phyloP scores from a whole-genome alignment of 2,113 vertebrate genomes.

The Tragelaphus buxtoni region DNA sequence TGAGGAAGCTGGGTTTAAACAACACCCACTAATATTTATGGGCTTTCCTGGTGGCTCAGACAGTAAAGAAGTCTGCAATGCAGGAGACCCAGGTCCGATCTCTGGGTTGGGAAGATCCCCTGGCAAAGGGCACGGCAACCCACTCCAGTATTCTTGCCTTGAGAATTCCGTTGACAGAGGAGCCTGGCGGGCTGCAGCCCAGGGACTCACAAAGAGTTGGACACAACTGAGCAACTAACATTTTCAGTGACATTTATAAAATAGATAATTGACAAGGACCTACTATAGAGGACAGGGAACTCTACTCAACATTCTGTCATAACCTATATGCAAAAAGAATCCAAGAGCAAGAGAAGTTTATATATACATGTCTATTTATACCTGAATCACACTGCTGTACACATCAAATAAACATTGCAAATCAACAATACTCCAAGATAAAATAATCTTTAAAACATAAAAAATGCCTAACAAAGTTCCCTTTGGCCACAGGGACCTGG shows the following conservation, averaged over 20 bases:
- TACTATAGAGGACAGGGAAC: neutral
- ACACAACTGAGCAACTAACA: neutral
- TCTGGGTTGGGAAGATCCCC: neutral
- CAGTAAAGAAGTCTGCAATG: neutral
- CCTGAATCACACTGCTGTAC: neutral
- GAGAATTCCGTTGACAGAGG: neutral
- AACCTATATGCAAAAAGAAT: neutral
- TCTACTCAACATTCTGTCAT: neutral
- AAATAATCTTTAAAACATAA: neutral
- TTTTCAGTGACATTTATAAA: neutral
- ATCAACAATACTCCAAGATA: neutral
- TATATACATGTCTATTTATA: neutral
- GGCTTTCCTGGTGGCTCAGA: neutral
- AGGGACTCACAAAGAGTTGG: neutral
- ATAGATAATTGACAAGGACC: neutral
- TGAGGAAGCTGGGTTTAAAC: neutral
- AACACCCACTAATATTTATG: neutral
- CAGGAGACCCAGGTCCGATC: neutral
- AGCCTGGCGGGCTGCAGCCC: neutral
- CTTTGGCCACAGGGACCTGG: neutral
- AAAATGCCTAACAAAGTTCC: neutral
- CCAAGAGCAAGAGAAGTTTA: neutral
- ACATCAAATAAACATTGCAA: neutral
- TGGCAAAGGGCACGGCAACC: neutral
- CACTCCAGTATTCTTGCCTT: neutral